Evolutionary conservation across 1,140 invertebrate species (phyloP).

Genomic region (Drosophila sulfurigaster): DNA sequence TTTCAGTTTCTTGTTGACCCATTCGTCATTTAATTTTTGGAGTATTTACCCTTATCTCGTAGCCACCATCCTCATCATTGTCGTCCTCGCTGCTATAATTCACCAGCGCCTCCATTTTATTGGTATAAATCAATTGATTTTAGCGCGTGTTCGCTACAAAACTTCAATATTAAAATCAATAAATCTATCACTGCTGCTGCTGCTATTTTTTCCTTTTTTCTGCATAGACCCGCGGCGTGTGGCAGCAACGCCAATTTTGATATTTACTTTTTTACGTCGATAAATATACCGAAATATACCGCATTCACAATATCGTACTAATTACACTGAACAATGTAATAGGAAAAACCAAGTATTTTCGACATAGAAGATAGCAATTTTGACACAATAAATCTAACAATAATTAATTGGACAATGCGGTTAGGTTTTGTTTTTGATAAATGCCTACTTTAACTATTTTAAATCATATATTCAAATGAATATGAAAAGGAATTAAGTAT

Average conservation of each 20-base stretch:
- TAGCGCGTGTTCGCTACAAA: conserved; percentile 2
- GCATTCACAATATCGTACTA: background rate
- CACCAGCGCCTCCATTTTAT: conserved; percentile 87
- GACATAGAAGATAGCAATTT: too few species aligned
- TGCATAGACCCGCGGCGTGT: conserved; percentile 7
- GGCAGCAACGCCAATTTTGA: background rate
- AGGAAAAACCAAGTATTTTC: too few species aligned
- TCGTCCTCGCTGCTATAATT: conserved; percentile 89
- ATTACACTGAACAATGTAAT: too few species aligned
- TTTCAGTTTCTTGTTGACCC: conserved; percentile 12
- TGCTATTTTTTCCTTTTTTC: conserved; percentile 15
- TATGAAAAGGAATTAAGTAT: too few species aligned
- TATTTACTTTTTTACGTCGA: too few species aligned
- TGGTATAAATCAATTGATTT: conserved; percentile 8
- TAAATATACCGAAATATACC: background rate
- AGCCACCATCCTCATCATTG: conserved; percentile 84
- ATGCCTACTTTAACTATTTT: too few species aligned
- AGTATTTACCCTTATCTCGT: conserved; percentile 83
- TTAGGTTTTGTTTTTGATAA: too few species aligned
- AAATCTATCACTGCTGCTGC: conserved; percentile 39
- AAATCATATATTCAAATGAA: too few species aligned
- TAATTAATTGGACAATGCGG: too few species aligned
- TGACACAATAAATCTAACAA: too few species aligned
- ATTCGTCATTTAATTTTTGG: conserved; percentile 10
- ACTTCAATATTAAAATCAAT: conserved; percentile 50